Evolutionary conservation across 2,113 vertebrate genomes (phyloP).

Genomic region (Varanus salvator): DNA sequence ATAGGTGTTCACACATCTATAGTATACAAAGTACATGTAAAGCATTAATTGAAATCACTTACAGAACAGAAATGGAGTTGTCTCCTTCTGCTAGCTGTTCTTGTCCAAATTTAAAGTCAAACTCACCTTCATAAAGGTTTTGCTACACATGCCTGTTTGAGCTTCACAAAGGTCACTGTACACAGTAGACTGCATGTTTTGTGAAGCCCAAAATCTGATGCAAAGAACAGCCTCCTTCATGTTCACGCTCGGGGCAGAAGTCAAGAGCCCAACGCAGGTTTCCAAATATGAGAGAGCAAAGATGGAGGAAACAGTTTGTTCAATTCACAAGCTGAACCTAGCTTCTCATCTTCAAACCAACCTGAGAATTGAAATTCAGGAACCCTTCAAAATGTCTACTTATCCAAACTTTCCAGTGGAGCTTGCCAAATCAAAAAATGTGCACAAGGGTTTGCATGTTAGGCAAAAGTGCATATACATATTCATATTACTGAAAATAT

Average conservation of each 20-base stretch:
- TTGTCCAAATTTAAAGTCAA: background rate
- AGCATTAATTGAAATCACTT: background rate
- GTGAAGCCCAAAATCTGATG: background rate
- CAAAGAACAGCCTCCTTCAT: background rate
- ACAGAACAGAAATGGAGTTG: background rate
- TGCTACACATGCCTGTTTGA: background rate
- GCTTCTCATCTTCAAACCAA: too few species aligned
- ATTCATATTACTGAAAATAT: too few species aligned
- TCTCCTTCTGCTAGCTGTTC: background rate
- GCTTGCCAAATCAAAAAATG: too few species aligned
- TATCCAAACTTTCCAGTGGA: too few species aligned
- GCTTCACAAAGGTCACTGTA: too few species aligned
- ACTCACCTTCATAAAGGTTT: background rate
- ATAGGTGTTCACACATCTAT: background rate
- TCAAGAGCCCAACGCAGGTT: background rate
- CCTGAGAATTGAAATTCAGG: too few species aligned
- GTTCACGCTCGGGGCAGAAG: background rate
- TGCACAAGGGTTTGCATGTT: too few species aligned
- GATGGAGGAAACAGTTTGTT: too few species aligned
- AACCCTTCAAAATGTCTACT: too few species aligned
- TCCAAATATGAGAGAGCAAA: background rate
- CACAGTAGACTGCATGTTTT: background rate
- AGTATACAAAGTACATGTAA: background rate
- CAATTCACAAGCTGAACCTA: too few species aligned
- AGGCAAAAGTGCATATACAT: too few species aligned